phyloP scores from a whole-genome alignment of 92 coral and sea anemone genomes.

The Porites divaricata region DNA sequence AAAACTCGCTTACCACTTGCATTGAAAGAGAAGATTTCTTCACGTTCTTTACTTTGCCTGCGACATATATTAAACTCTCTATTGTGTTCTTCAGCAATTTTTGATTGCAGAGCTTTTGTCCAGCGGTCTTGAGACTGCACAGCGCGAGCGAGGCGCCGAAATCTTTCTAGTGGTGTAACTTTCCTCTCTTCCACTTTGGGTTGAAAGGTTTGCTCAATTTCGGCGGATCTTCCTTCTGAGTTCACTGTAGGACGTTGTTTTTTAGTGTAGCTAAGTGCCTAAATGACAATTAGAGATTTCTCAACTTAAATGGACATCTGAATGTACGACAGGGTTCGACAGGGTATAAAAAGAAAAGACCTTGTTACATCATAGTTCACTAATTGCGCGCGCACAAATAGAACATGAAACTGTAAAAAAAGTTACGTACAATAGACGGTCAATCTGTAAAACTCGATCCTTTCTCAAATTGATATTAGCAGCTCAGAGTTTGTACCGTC shows the following conservation, averaged over 20 bases:
- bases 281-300: conserved; percentile 26
- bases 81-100: conserved; percentile 11
- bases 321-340: neutral
- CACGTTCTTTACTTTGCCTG: neutral
- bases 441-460: too few species aligned
- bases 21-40: conserved; percentile 6
- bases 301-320: neutral
- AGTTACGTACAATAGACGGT: too few species aligned
- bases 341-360: neutral
- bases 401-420: too few species aligned
- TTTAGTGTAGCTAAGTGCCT: neutral
- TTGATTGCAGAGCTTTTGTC: conserved; percentile 17
- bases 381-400: conserved; percentile 18
- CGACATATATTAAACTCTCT: conserved; percentile 1
- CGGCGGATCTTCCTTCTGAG: neutral
- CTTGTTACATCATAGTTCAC: conserved; percentile 5
- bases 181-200: neutral
- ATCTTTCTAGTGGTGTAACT: conserved; percentile 7
- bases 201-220: neutral
- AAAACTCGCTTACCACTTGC: conserved; percentile 12
- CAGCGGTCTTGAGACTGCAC: conserved; percentile 9
- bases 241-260: neutral
- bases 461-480: too few species aligned
- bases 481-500: too few species aligned
- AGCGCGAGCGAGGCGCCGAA: conserved; percentile 27